These are phyloP conservation scores for Entomobrya multifasciata DNA, from an alignment of 2,888 invertebrate species.

Conservation along the genomic window DNA sequence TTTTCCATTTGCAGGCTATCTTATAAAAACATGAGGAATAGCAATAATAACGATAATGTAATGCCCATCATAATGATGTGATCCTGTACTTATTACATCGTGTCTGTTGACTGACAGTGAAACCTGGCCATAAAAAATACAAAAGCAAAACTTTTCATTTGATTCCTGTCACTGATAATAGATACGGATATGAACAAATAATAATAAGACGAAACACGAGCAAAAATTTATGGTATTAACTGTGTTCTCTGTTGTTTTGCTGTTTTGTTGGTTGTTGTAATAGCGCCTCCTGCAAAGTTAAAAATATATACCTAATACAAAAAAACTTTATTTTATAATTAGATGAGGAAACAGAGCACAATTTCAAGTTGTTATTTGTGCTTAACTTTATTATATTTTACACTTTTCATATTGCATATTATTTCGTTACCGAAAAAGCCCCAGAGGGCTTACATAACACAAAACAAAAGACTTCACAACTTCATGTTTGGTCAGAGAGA, in stretches of 20 bases:
- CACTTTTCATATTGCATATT: conserved; percentile 4
- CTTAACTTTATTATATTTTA: not conserved
- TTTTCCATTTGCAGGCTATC: no score
- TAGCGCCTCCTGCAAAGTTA: not conserved
- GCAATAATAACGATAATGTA: conserved; percentile 38
- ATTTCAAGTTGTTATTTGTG: conserved; percentile 1
- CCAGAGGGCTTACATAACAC: conserved; percentile 19
- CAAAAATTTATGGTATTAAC: conserved; percentile 30
- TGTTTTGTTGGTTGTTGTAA: not conserved
- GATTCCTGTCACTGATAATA: conserved; percentile 73
- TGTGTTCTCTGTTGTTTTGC: not conserved
- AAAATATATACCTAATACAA: not conserved
- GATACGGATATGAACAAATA: conserved; percentile 70
- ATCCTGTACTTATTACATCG: conserved; percentile 33
- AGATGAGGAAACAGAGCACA: conserved; percentile 46
- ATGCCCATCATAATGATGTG: conserved; percentile 59
- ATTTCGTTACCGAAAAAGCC: not conserved
- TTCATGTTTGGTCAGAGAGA: not conserved
- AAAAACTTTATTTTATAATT: conserved; percentile 39
- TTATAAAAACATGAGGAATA: no score
- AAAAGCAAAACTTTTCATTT: conserved; percentile 63
- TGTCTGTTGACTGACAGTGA: conserved; percentile 52
- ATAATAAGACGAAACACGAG: conserved; percentile 24
- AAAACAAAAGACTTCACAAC: not conserved
- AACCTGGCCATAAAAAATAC: conserved; percentile 59